Conservation (phyloP, 2,113 vertebrate genomes). For the Nothocercus julius region DNA sequence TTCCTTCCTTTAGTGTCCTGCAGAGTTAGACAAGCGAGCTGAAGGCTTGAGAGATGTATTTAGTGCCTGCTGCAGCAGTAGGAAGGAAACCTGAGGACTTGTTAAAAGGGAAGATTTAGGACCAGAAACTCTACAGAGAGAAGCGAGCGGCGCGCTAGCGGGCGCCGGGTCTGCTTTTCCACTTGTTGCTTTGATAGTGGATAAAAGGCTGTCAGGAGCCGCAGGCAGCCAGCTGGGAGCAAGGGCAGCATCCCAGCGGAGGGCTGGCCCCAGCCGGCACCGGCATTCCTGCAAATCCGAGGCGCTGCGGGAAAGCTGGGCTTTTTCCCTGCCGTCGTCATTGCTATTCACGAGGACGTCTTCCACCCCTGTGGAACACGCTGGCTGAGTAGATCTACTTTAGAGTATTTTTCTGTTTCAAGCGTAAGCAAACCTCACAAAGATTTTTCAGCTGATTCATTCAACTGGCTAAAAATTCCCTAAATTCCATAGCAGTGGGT, state of each 20-base stretch:
- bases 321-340: not conserved
- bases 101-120: slow-evolving; percentile 88
- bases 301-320: not conserved
- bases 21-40: slow-evolving; percentile 28
- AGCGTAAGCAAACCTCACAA: not conserved
- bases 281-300: slow-evolving; percentile 51
- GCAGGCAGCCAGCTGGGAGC: slow-evolving; percentile 77
- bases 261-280: slow-evolving; percentile 29
- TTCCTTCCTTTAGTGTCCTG: slow-evolving; percentile 29
- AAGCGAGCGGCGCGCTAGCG: slow-evolving; percentile 67
- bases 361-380: slow-evolving; percentile 12
- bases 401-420: slow-evolving; percentile 6
- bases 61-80: slow-evolving; percentile 62
- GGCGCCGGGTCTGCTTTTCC: slow-evolving; percentile 82
- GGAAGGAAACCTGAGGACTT: slow-evolving; percentile 81
- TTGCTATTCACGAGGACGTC: not conserved
- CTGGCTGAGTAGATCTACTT: slow-evolving; percentile 21
- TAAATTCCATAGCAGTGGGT: slow-evolving; percentile 21
- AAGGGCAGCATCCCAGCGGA: slow-evolving; percentile 78
- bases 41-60: slow-evolving; percentile 38
- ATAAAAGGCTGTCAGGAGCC: slow-evolving; percentile 85
- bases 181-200: slow-evolving; percentile 92
- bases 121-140: slow-evolving; percentile 73
- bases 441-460: slow-evolving; percentile 29
- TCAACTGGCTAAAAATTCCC: slow-evolving; percentile 25